Conservation (phyloP, 2,797 vertebrate species). For the Vireo griseus region DNA sequence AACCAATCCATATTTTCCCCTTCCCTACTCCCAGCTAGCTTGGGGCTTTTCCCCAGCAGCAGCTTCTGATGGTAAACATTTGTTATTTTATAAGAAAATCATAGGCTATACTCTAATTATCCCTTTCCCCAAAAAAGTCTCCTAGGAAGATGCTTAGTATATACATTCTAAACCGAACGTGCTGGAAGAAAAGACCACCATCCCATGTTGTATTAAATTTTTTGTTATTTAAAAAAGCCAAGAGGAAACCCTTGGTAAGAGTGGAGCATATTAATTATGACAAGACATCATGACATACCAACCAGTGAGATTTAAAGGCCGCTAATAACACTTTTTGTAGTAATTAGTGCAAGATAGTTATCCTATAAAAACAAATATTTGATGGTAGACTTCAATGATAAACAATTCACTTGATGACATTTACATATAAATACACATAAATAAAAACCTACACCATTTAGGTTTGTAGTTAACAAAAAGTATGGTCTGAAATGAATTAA, state of each 20-base stretch:
- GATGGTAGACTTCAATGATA: conserved; percentile 34
- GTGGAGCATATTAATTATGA: background rate
- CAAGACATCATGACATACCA: background rate
- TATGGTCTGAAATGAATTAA: conserved; percentile 39
- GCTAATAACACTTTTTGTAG: conserved; percentile 50
- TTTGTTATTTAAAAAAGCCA: background rate
- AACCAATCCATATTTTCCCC: background rate
- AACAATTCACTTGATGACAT: conserved; percentile 61
- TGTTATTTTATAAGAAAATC: background rate
- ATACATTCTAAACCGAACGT: background rate
- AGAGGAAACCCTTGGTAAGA: conserved; percentile 1
- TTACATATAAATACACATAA: conserved; percentile 70
- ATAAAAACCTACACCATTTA: conserved; percentile 47
- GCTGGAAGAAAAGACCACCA: conserved; percentile 15
- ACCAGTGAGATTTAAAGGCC: conserved; percentile 11
- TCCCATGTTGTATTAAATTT: background rate
- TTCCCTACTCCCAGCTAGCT: background rate
- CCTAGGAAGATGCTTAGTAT: background rate
- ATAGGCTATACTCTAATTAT: background rate
- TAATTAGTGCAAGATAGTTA: conserved; percentile 45
- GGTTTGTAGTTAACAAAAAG: conserved; percentile 42
- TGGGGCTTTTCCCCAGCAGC: background rate
- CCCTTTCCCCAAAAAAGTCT: background rate
- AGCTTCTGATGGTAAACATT: background rate
- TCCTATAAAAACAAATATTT: conserved; percentile 32